These are phyloP conservation scores for Trematomus loennbergii DNA, from an alignment of 2,113 vertebrate species.

Conservation along the genomic window DNA sequence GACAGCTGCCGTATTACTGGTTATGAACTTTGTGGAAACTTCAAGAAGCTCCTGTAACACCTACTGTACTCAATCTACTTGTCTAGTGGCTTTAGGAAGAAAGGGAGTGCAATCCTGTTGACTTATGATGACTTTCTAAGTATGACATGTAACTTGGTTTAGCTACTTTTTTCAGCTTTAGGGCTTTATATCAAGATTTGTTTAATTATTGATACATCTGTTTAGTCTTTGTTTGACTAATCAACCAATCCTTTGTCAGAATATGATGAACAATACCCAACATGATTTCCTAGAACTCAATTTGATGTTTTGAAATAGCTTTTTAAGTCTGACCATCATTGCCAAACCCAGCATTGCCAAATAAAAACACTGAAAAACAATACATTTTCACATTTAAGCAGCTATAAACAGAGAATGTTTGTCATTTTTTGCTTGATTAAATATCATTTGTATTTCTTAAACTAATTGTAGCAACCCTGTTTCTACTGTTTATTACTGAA, in stretches of 20 bases:
- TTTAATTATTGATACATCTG: background rate
- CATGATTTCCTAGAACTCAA: background rate
- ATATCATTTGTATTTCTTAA: too few relatives aligned
- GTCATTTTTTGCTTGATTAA: background rate
- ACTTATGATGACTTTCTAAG: slow-evolving; percentile 14
- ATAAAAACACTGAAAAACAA: background rate
- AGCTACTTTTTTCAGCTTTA: background rate
- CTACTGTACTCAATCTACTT: slow-evolving; percentile 24
- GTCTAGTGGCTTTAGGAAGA: slow-evolving; percentile 44
- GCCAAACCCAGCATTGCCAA: background rate
- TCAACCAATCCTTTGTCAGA: background rate
- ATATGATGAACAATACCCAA: background rate
- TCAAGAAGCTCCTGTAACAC: slow-evolving; percentile 64
- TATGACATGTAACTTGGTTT: background rate
- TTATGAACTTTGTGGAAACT: slow-evolving; percentile 79
- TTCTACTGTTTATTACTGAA: background rate
- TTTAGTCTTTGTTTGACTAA: background rate
- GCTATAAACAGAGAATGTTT: background rate
- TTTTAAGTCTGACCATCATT: background rate
- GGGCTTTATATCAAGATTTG: background rate
- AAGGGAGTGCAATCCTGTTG: slow-evolving; percentile 35
- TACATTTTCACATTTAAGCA: background rate
- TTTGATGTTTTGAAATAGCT: background rate
- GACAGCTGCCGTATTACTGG: slow-evolving; percentile 82
- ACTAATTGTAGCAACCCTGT: background rate